phyloP scores from a whole-genome alignment of 2,797 vertebrate genomes.

The Hyperoplus immaculatus region DNA sequence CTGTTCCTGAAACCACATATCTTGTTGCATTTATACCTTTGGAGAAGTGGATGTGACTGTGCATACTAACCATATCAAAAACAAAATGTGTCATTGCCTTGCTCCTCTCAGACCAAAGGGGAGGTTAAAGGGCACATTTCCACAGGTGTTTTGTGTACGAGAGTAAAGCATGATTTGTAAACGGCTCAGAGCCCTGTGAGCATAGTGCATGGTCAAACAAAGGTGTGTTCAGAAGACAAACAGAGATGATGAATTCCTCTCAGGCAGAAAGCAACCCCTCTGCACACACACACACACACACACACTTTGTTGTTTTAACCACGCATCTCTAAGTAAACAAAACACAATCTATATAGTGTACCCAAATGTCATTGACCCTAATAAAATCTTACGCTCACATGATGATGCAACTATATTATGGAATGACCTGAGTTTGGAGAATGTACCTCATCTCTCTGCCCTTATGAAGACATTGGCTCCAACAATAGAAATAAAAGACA shows the following conservation, averaged over 20 bases:
- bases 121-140: slow-evolving; percentile 36
- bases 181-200: slow-evolving; percentile 33
- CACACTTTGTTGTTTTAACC: background rate
- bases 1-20: background rate
- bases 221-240: slow-evolving; percentile 24
- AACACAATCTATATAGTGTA: background rate
- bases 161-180: slow-evolving; percentile 23
- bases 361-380: slow-evolving; percentile 4
- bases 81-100: slow-evolving; percentile 21
- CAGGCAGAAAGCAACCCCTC: background rate
- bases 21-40: background rate
- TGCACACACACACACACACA: background rate
- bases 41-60: background rate
- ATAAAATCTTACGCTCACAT: background rate
- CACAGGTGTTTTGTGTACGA: slow-evolving; percentile 13
- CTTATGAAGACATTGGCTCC: slow-evolving; percentile 10
- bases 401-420: slow-evolving; percentile 11
- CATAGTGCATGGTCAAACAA: slow-evolving; percentile 9
- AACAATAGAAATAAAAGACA: slow-evolving; percentile 15
- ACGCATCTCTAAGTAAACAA: background rate
- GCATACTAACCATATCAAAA: background rate
- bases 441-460: background rate
- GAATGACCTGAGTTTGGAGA: slow-evolving; percentile 10
- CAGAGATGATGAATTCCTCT: slow-evolving; percentile 8
- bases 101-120: slow-evolving; percentile 16